A percentile compares a stretch with the other conserved stretches of the same genome.
These are phyloP conservation scores for Heterodera filipjevi DNA, from an alignment of 2,888 invertebrate genomes.

Conservation along the genomic window DNA sequence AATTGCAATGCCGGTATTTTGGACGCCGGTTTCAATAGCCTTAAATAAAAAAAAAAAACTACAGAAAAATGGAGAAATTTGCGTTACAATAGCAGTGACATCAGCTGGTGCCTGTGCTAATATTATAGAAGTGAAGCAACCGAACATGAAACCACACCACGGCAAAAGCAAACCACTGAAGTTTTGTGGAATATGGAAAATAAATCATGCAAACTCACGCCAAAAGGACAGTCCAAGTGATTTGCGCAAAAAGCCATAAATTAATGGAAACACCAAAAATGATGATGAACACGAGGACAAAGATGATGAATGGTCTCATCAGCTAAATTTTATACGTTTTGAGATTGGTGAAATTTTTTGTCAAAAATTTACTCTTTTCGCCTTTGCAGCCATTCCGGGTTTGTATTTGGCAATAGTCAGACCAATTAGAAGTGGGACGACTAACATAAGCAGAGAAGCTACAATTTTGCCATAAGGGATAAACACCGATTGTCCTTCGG, in stretches of 20 bases:
- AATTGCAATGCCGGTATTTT: constrained; percentile 68
- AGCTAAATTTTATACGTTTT: constrained; percentile 39
- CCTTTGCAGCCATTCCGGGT: constrained; percentile 64
- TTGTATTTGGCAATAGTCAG: constrained; percentile 66
- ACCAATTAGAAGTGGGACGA: constrained; percentile 68
- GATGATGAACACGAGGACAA: constrained; percentile 67
- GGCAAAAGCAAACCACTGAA: constrained; percentile 67
- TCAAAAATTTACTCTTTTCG: constrained; percentile 54
- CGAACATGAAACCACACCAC: constrained; percentile 68
- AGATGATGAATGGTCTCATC: constrained; percentile 66
- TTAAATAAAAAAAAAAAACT: constrained; percentile 10
- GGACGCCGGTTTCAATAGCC: constrained; percentile 66
- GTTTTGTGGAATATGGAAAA: background rate
- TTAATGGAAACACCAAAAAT: constrained; percentile 68
- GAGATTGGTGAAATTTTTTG: no score
- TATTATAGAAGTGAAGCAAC: constrained; percentile 66
- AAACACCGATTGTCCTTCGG: constrained; percentile 29
- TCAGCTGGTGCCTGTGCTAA: constrained; percentile 55
- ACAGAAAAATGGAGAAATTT: background rate
- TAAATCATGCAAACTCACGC: constrained; percentile 43
- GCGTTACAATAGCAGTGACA: constrained; percentile 63
- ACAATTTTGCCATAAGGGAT: constrained; percentile 68
- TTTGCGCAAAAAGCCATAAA: constrained; percentile 67
- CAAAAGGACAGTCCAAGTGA: constrained; percentile 63
- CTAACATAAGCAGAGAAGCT: constrained; percentile 66